Conservation (phyloP, 64 coral and sea anemone genomes). For the Acropora tenuis region DNA sequence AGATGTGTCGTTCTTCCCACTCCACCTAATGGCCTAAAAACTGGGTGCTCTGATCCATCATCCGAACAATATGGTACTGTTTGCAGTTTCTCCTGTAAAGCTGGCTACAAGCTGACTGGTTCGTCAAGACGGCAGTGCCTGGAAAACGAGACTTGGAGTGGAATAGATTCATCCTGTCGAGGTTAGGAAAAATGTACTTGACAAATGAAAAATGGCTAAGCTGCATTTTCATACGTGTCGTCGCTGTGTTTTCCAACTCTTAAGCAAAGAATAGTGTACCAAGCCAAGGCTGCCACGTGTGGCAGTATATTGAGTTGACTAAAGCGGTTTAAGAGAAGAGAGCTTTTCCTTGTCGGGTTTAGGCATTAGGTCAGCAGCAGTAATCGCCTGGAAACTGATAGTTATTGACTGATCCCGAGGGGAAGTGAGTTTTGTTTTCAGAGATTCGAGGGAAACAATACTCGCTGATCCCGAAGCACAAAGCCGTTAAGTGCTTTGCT, state of each 20-base stretch:
- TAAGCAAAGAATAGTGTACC: neutral
- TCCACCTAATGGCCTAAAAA: slow-evolving; percentile 10
- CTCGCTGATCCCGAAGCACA: too few relatives aligned
- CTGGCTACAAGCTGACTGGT: slow-evolving; percentile 25
- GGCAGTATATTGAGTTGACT: too few relatives aligned
- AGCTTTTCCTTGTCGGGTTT: too few relatives aligned
- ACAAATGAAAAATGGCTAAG: neutral
- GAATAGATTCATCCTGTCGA: slow-evolving; percentile 13
- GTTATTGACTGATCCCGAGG: too few relatives aligned
- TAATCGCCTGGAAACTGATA: too few relatives aligned
- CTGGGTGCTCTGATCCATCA: neutral
- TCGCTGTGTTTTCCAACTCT: neutral
- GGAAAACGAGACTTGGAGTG: slow-evolving; percentile 59
- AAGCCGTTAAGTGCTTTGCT: too few relatives aligned
- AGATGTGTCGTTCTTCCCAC: slow-evolving; percentile 1
- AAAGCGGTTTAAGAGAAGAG: too few relatives aligned
- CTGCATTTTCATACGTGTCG: neutral
- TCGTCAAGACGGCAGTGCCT: slow-evolving; percentile 38
- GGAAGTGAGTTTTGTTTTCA: too few relatives aligned
- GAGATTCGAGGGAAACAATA: too few relatives aligned
- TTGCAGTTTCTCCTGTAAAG: slow-evolving; percentile 50
- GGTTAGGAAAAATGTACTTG: slow-evolving; percentile 32
- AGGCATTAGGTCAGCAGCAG: too few relatives aligned
- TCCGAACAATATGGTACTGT: slow-evolving; percentile 41
- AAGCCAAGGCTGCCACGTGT: neutral